A percentile compares a stretch with the other conserved stretches of the same genome.
Conservation (phyloP, 2,797 vertebrate genomes). For the Oreortyx pictus region DNA sequence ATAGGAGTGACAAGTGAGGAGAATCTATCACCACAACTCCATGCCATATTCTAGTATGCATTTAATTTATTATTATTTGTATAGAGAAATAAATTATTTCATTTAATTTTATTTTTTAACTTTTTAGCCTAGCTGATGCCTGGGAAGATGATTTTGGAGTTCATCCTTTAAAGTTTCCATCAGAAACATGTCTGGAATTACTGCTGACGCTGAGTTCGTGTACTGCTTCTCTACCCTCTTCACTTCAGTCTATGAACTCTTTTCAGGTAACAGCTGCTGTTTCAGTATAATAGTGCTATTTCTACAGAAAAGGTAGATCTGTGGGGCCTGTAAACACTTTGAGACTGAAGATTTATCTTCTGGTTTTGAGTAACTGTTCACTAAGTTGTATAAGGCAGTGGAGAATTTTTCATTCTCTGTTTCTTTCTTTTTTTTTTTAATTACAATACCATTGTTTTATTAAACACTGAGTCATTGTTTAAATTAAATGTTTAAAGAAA, state of each 20-base stretch:
- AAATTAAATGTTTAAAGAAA: slow-evolving; percentile 7
- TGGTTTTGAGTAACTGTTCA: background rate
- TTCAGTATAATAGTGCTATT: background rate
- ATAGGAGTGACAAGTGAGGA: background rate
- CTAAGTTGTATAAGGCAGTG: background rate
- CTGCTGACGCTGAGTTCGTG: slow-evolving; percentile 84
- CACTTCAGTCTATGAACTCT: slow-evolving; percentile 88
- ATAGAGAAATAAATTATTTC: background rate
- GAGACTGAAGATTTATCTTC: background rate
- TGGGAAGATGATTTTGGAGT: slow-evolving; percentile 92
- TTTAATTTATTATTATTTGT: background rate
- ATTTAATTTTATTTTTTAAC: background rate
- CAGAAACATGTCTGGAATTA: slow-evolving; percentile 89
- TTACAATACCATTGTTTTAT: background rate
- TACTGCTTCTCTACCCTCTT: slow-evolving; percentile 85
- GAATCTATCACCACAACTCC: background rate
- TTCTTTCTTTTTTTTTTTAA: background rate
- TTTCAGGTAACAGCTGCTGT: slow-evolving; percentile 85
- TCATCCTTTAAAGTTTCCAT: slow-evolving; percentile 87
- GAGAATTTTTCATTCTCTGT: background rate
- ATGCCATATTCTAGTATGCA: background rate
- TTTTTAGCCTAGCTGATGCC: slow-evolving; percentile 81
- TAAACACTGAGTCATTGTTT: background rate
- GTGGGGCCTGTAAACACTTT: background rate
- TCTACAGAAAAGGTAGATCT: background rate